These are phyloP conservation scores for Xanthorhoe spadicearia DNA, from an alignment of 2,888 invertebrate species.

Conservation along the genomic window DNA sequence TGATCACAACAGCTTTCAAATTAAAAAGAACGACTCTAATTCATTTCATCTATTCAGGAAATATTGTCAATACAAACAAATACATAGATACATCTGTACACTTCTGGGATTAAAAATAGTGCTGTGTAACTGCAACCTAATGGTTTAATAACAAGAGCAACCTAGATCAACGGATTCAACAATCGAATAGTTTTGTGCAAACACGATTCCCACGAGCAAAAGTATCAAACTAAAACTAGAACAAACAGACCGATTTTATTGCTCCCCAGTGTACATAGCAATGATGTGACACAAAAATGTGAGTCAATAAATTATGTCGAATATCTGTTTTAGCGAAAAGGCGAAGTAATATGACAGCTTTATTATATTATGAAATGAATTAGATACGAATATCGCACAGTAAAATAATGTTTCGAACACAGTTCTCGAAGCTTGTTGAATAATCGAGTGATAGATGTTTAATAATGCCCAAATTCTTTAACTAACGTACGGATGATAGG, in stretches of 20 bases:
- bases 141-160: background rate
- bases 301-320: slow-evolving; percentile 12
- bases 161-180: background rate
- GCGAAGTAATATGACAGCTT: background rate
- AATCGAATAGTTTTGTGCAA: background rate
- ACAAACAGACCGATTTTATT: slow-evolving; percentile 13
- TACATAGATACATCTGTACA: background rate
- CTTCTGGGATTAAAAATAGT: background rate
- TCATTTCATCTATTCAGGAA: no score
- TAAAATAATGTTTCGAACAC: no score
- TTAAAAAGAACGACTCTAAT: no score
- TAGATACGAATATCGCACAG: no score
- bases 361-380: background rate
- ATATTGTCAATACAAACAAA: no score
- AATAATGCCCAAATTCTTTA: no score
- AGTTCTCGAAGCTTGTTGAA: no score
- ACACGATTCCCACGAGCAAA: slow-evolving; percentile 4
- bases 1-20: no score
- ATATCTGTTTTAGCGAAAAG: background rate
- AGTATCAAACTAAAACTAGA: background rate
- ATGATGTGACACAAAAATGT: slow-evolving; percentile 16
- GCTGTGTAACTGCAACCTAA: background rate
- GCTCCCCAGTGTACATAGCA: slow-evolving; percentile 6
- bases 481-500: no score
- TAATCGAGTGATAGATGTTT: no score